These are phyloP conservation scores for Caenorhabditis japonica DNA, from an alignment of 2,888 invertebrate species.

Conservation along the genomic window DNA sequence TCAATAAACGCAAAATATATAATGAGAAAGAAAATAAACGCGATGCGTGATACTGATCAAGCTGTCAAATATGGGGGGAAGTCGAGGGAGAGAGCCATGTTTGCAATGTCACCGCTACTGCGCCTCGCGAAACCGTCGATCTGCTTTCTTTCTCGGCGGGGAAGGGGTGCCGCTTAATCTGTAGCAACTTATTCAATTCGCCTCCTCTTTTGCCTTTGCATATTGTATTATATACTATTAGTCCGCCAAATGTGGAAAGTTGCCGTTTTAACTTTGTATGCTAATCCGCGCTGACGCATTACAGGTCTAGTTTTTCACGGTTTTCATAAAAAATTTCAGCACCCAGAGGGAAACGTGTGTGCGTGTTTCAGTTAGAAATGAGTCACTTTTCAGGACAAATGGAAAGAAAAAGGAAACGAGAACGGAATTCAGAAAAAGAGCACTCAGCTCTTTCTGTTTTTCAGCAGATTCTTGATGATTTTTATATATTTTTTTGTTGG, in stretches of 20 bases:
- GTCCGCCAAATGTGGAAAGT: slow-evolving; percentile 32
- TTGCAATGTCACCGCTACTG: slow-evolving; percentile 43
- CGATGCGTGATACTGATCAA: slow-evolving; percentile 18
- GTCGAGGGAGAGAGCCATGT: slow-evolving; percentile 3
- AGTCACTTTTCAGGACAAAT: no score
- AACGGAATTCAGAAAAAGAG: background rate
- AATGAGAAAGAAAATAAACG: slow-evolving; percentile 3
- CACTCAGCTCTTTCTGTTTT: no score
- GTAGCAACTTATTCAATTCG: slow-evolving; percentile 50
- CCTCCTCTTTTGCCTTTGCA: slow-evolving; percentile 39
- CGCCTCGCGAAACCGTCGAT: slow-evolving; percentile 39
- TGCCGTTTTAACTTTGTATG: slow-evolving; percentile 36
- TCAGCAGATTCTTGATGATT: no score
- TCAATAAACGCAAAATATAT: background rate
- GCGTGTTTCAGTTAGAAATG: no score
- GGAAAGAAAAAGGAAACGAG: background rate
- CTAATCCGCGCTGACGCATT: slow-evolving; percentile 45
- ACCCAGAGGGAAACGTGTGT: no score
- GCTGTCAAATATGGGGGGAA: slow-evolving; percentile 32
- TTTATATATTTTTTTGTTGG: no score
- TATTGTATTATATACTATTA: slow-evolving; percentile 52
- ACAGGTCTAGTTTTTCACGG: slow-evolving; percentile 8
- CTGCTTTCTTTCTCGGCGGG: slow-evolving; percentile 30
- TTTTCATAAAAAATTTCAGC: slow-evolving; percentile 12
- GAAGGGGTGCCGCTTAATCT: slow-evolving; percentile 44